Conservation (phyloP, 2,888 invertebrate genomes). For the Petrolisthes manimaculis region DNA sequence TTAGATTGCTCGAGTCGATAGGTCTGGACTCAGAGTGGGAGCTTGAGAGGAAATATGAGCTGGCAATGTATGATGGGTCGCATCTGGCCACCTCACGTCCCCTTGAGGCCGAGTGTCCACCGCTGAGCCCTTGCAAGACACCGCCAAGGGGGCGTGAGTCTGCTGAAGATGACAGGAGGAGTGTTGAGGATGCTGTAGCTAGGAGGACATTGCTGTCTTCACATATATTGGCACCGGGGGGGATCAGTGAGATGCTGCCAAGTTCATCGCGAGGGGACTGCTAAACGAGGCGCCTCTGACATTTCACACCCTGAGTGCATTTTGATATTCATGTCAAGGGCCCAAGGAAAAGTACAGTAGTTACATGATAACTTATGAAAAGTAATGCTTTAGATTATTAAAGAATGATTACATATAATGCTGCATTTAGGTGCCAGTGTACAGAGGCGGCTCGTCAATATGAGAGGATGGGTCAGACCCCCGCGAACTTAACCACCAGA, state of each 20-base stretch:
- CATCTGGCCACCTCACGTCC: constrained; percentile 44
- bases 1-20: constrained; percentile 36
- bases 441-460: constrained; percentile 40
- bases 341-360: not conserved
- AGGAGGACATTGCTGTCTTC: constrained; percentile 19
- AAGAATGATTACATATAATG: not conserved
- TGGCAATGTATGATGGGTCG: constrained; percentile 5
- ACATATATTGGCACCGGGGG: constrained; percentile 33
- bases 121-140: constrained; percentile 63
- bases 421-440: not conserved
- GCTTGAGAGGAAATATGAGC: constrained; percentile 39
- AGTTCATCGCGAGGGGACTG: constrained; percentile 59
- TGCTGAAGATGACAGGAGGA: constrained; percentile 29
- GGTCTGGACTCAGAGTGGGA: constrained; percentile 55
- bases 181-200: not conserved
- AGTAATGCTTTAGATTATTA: not conserved
- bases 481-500: constrained; percentile 53
- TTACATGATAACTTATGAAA: not conserved
- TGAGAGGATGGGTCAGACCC: constrained; percentile 62
- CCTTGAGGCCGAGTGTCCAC: constrained; percentile 58
- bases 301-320: not conserved
- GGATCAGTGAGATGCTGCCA: constrained; percentile 29
- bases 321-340: not conserved
- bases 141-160: constrained; percentile 51
- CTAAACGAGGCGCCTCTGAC: constrained; percentile 49